Evolutionary conservation across 1,140 invertebrate species (phyloP).

Genomic region (Propsilocerus akamusi): DNA sequence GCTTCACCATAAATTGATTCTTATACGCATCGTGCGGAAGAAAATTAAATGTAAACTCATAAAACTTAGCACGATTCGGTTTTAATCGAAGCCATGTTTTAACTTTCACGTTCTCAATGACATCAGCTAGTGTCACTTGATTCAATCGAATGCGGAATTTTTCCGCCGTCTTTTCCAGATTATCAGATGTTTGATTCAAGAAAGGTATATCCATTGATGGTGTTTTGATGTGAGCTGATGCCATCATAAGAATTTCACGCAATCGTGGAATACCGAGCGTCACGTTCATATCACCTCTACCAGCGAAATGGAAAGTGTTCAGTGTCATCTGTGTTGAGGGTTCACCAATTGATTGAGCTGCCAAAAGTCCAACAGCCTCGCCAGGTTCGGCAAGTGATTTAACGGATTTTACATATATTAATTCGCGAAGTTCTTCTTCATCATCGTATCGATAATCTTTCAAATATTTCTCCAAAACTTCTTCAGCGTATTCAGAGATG

Average conservation of each 20-base stretch:
- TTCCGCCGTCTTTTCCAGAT: slow-evolving; percentile 42
- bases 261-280: slow-evolving; percentile 93
- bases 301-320: slow-evolving; percentile 99
- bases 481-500: slow-evolving; percentile 60
- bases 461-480: slow-evolving; percentile 45
- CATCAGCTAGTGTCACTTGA: slow-evolving; percentile 54
- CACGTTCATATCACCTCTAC: slow-evolving; percentile 99
- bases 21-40: slow-evolving; percentile 52
- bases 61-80: slow-evolving; percentile 32
- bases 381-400: slow-evolving; percentile 67
- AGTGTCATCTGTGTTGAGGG: slow-evolving; percentile 99
- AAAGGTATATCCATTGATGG: slow-evolving; percentile 92
- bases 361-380: slow-evolving; percentile 83
- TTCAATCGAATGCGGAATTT: slow-evolving; percentile 49
- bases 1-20: slow-evolving; percentile 45
- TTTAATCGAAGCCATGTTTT: slow-evolving; percentile 34
- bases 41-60: slow-evolving; percentile 47
- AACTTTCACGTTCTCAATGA: slow-evolving; percentile 55
- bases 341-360: slow-evolving; percentile 92
- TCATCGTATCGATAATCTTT: slow-evolving; percentile 19
- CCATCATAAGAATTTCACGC: slow-evolving; percentile 93
- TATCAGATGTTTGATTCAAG: slow-evolving; percentile 21
- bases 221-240: slow-evolving; percentile 80
- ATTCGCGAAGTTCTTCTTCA: slow-evolving; percentile 32
- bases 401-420: slow-evolving; percentile 61